Conservation (phyloP, 2,113 vertebrate genomes). For the Pampusana beccarii region DNA sequence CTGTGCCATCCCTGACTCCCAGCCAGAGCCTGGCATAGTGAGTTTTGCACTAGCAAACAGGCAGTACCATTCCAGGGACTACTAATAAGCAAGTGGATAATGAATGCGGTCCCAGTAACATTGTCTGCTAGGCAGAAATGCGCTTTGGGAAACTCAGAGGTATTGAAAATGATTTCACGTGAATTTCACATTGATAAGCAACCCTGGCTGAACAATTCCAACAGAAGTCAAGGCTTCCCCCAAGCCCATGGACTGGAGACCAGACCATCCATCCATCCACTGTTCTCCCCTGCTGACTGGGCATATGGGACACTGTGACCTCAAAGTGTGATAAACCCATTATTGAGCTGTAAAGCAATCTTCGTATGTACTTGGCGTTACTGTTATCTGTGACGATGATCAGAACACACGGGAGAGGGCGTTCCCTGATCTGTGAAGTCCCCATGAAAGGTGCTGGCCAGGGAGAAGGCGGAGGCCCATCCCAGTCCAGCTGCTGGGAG, state of each 20-base stretch:
- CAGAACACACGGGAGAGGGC: neutral
- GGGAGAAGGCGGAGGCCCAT: neutral
- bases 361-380: accelerated
- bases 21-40: accelerated
- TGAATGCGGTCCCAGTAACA: neutral
- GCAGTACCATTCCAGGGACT: neutral
- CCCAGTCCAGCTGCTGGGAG: neutral
- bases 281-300: accelerated
- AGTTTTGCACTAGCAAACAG: neutral
- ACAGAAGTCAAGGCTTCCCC: neutral
- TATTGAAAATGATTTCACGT: accelerated
- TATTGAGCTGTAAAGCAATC: neutral
- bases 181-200: neutral
- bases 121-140: neutral
- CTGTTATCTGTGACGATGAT: neutral
- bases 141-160: neutral
- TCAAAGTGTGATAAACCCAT: neutral
- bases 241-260: accelerated
- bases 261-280: accelerated
- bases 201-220: accelerated
- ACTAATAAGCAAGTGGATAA: too few species aligned
- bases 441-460: neutral
- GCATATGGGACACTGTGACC: neutral
- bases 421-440: neutral
- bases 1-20: neutral